Evolutionary conservation across 2,797 vertebrate genomes (phyloP).

Genomic region (Adelosebastes latens): DNA sequence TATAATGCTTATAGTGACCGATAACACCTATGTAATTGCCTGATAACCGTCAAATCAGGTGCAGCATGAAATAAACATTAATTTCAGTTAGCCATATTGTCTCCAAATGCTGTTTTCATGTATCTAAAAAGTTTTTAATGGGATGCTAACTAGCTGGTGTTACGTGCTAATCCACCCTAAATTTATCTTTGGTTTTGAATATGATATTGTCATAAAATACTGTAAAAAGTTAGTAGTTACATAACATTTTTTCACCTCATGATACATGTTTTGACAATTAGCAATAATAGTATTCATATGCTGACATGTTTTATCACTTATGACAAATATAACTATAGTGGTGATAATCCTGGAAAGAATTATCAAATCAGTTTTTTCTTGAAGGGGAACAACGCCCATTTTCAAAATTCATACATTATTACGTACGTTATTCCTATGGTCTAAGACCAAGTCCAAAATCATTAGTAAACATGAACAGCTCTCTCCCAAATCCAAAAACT

Average conservation of each 20-base stretch:
- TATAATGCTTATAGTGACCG: no score
- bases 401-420: background rate
- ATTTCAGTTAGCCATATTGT: background rate
- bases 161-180: background rate
- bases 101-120: background rate
- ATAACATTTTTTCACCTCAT: background rate
- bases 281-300: no score
- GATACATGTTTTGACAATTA: background rate
- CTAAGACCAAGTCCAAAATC: background rate
- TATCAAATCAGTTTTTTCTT: background rate
- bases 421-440: background rate
- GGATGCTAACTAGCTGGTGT: background rate
- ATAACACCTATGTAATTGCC: no score
- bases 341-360: background rate
- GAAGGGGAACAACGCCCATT: background rate
- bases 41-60: no score
- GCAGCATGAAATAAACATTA: background rate
- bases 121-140: background rate
- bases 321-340: background rate
- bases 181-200: background rate
- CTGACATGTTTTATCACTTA: background rate
- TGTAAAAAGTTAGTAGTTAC: background rate
- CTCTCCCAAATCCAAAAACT: background rate
- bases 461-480: background rate
- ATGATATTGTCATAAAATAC: background rate